These are phyloP conservation scores for Drymodes brunneopygia DNA, from an alignment of 2,113 vertebrate genomes.

Conservation along the genomic window DNA sequence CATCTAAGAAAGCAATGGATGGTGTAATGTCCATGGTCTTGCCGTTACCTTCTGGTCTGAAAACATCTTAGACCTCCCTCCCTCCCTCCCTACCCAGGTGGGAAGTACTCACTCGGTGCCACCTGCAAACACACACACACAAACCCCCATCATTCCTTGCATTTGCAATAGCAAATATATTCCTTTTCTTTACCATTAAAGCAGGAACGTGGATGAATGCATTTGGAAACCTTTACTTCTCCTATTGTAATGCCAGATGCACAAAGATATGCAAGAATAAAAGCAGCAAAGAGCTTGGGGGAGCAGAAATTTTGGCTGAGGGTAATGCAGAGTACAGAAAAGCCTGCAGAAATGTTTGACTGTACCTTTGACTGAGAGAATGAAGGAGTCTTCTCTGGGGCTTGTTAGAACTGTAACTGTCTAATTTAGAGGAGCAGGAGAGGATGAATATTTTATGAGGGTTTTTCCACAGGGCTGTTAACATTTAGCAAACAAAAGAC, in stretches of 20 bases:
- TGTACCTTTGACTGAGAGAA: constrained; percentile 31
- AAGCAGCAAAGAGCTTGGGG: neutral
- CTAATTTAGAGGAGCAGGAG: constrained; percentile 44
- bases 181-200: neutral
- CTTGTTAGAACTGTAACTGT: constrained; percentile 51
- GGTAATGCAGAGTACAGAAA: neutral
- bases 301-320: neutral
- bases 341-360: constrained; percentile 28
- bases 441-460: constrained; percentile 66
- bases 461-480: constrained; percentile 47
- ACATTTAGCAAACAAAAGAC: constrained; percentile 57
- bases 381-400: constrained; percentile 24
- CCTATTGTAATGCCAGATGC: neutral
- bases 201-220: neutral
- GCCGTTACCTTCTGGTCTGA: neutral
- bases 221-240: constrained; percentile 10
- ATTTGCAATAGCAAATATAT: neutral
- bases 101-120: neutral
- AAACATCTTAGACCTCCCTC: neutral
- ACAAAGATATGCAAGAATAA: neutral
- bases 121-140: neutral
- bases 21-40: neutral
- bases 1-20: neutral
- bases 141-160: neutral
- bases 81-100: neutral